A percentile compares a stretch with the other conserved stretches of the same genome.
Conservation (phyloP, 1,140 invertebrate species). For the Eriocheir sinensis region DNA sequence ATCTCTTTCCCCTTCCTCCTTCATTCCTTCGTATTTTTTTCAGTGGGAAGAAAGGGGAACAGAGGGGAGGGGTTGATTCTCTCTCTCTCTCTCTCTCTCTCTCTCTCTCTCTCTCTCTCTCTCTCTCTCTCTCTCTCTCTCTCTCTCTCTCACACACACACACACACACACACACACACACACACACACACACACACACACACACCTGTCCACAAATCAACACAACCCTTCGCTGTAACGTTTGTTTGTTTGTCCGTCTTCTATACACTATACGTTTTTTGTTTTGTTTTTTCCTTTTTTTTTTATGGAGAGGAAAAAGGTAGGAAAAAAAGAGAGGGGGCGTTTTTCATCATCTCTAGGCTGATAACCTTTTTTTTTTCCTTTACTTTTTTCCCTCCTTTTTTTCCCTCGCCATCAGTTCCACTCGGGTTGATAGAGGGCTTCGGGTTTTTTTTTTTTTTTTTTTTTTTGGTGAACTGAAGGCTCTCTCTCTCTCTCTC, state of each 20-base stretch:
- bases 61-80: neutral
- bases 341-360: neutral
- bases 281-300: neutral
- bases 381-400: too few species aligned
- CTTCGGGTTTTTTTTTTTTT: too few species aligned
- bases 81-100: neutral
- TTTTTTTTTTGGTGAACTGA: neutral
- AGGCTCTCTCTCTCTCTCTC: neutral
- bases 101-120: neutral
- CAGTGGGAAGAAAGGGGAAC: neutral
- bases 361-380: neutral
- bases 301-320: too few species aligned
- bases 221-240: neutral
- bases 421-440: too few species aligned
- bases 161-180: conserved; percentile 58
- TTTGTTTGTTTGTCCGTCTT: neutral
- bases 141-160: conserved; percentile 37
- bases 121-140: neutral
- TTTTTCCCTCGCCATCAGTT: neutral
- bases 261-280: neutral
- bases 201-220: conserved; percentile 32
- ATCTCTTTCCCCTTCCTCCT: neutral
- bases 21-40: neutral
- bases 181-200: conserved; percentile 55
- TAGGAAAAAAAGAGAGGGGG: too few species aligned